Evolutionary conservation across 2,888 invertebrate species (phyloP).

Genomic region (Diabrotica balteata): DNA sequence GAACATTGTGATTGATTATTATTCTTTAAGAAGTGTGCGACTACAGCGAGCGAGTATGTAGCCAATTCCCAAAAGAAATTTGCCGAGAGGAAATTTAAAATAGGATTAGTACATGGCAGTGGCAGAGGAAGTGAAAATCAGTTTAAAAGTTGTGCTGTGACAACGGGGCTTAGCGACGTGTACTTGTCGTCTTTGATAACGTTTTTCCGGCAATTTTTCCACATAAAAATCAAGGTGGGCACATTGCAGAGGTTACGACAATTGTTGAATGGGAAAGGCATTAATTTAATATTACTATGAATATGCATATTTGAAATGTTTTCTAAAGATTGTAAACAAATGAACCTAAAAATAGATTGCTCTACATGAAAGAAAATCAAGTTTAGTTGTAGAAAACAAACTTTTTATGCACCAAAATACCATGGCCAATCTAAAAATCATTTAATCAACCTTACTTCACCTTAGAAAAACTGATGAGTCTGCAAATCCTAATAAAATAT

Average conservation of each 20-base stretch:
- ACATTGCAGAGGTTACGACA: constrained; percentile 2
- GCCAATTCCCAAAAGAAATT: constrained; percentile 22
- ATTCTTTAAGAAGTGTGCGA: constrained; percentile 16
- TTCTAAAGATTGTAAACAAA: too few relatives aligned
- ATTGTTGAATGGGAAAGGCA: background rate
- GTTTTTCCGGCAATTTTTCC: constrained; percentile 20
- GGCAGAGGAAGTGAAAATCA: constrained; percentile 20
- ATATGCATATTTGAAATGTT: too few relatives aligned
- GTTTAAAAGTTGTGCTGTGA: constrained; percentile 15
- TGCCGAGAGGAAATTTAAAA: constrained; percentile 16
- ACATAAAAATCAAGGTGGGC: background rate
- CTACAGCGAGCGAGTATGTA: constrained; percentile 8
- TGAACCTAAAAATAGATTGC: too few relatives aligned
- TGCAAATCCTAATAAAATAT: too few relatives aligned
- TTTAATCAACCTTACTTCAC: too few relatives aligned
- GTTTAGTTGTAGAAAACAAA: too few relatives aligned
- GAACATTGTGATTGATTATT: constrained; percentile 19
- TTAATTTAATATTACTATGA: too few relatives aligned
- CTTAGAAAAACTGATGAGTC: too few relatives aligned
- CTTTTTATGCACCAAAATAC: too few relatives aligned
- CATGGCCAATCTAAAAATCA: too few relatives aligned
- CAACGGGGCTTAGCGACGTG: constrained; percentile 9
- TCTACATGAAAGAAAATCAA: too few relatives aligned
- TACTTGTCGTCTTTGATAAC: constrained; percentile 10
- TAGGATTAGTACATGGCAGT: constrained; percentile 15